Evolutionary conservation across 2,113 vertebrate species (phyloP).

Genomic region (Percina caprodes): DNA sequence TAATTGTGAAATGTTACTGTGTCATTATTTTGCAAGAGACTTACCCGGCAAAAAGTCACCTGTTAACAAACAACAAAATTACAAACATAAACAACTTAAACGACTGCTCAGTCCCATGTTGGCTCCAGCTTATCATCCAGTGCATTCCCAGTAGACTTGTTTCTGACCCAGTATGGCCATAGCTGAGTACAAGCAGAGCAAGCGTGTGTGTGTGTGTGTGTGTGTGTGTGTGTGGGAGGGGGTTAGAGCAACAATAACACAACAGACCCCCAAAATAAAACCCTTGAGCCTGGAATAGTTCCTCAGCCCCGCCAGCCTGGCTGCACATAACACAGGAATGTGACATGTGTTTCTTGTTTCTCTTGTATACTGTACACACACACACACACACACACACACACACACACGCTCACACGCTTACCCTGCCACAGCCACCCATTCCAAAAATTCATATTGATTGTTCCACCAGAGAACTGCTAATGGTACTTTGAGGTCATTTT

Average conservation of each 20-base stretch:
- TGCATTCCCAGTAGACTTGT: slow-evolving; percentile 7
- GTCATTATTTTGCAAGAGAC: background rate
- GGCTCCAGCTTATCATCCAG: background rate
- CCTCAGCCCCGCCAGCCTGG: slow-evolving; percentile 55
- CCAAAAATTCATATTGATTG: slow-evolving; percentile 69
- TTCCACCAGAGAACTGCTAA: slow-evolving; percentile 42
- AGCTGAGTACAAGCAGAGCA: slow-evolving; percentile 35
- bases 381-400: slow-evolving; percentile 6
- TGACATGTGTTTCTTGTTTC: slow-evolving; percentile 67
- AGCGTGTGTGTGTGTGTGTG: background rate
- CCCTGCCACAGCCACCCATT: slow-evolving; percentile 30
- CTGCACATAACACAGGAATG: slow-evolving; percentile 70
- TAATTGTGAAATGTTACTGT: background rate
- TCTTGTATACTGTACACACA: slow-evolving; percentile 14
- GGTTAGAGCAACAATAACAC: slow-evolving; percentile 66
- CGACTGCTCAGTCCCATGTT: background rate
- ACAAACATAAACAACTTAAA: background rate
- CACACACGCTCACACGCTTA: slow-evolving; percentile 24
- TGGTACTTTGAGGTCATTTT: slow-evolving; percentile 27
- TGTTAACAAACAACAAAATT: background rate
- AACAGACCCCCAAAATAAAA: slow-evolving; percentile 74
- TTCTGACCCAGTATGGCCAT: slow-evolving; percentile 11
- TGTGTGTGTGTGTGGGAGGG: slow-evolving; percentile 7
- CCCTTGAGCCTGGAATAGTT: slow-evolving; percentile 70
- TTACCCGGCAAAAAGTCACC: background rate